A percentile compares a stretch with the other conserved stretches of the same genome.
These are phyloP conservation scores for Theonella swinhoei DNA, from an alignment of 37 sponge, comb jelly and placozoan genomes.

Conservation along the genomic window DNA sequence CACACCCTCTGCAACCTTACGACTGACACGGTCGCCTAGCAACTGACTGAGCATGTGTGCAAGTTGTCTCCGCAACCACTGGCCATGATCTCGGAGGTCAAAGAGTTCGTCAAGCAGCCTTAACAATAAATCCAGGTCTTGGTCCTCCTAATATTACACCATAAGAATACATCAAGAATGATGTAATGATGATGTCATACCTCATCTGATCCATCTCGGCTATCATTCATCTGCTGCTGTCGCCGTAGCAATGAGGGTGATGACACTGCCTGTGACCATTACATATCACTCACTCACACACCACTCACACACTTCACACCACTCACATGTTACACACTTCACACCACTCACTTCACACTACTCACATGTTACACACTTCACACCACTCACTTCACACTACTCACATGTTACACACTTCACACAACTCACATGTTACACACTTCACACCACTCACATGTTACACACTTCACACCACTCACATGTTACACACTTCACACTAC, in stretches of 20 bases:
- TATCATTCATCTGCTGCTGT: background rate
- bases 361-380: too few relatives aligned
- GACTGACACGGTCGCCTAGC: conserved; percentile 53
- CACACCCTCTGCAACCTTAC: conserved; percentile 41
- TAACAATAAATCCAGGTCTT: conserved; percentile 42
- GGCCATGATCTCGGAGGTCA: conserved; percentile 45
- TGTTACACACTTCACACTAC: too few relatives aligned
- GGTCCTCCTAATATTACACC: background rate
- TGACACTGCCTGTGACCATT: background rate
- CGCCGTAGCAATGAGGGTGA: background rate
- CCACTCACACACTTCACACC: too few relatives aligned
- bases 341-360: too few relatives aligned
- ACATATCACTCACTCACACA: too few relatives aligned
- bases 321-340: too few relatives aligned
- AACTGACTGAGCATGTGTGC: conserved; percentile 55
- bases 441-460: too few relatives aligned
- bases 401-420: too few relatives aligned
- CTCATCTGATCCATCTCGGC: background rate
- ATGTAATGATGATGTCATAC: background rate
- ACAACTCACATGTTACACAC: too few relatives aligned
- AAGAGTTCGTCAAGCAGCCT: conserved; percentile 70
- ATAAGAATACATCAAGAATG: background rate
- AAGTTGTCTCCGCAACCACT: conserved; percentile 69
- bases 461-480: too few relatives aligned
- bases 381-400: too few relatives aligned